Conservation (phyloP, 2,888 invertebrate species). For the Tinea semifulvella region DNA sequence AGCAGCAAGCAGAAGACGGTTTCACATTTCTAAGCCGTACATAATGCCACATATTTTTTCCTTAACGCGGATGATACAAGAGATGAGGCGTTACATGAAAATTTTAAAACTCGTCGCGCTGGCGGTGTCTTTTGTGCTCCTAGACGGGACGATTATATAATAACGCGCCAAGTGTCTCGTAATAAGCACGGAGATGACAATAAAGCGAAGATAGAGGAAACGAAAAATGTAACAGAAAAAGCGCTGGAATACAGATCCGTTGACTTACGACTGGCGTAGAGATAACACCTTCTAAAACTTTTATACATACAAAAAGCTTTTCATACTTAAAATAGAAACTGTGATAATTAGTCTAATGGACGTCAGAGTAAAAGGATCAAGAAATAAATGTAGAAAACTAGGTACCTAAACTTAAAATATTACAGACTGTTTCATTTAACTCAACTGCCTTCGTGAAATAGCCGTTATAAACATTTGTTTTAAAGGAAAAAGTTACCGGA, state of each 20-base stretch:
- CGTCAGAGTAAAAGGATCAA: too few relatives aligned
- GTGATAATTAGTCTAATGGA: not conserved
- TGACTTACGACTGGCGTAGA: not conserved
- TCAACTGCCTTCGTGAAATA: too few relatives aligned
- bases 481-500: too few relatives aligned
- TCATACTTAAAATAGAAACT: not conserved
- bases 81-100: conserved; percentile 23
- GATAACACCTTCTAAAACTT: not conserved
- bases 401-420: too few relatives aligned
- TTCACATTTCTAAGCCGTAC: conserved; percentile 22
- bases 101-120: conserved; percentile 22
- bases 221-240: conserved; percentile 14
- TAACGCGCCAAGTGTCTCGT: conserved; percentile 24
- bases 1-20: conserved; percentile 21
- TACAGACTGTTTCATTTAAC: too few relatives aligned
- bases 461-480: too few relatives aligned
- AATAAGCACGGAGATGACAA: conserved; percentile 23
- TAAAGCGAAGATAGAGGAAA: conserved; percentile 20
- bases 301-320: not conserved
- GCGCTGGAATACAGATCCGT: not conserved
- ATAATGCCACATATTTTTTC: conserved; percentile 27
- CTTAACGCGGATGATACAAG: conserved; percentile 25
- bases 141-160: conserved; percentile 24
- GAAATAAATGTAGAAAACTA: too few relatives aligned
- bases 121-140: conserved; percentile 17